Evolutionary conservation across 2,113 vertebrate genomes (phyloP), one percentile per base, ranked within the genome.

Genomic region (Amblyopsis rosae): DNA sequence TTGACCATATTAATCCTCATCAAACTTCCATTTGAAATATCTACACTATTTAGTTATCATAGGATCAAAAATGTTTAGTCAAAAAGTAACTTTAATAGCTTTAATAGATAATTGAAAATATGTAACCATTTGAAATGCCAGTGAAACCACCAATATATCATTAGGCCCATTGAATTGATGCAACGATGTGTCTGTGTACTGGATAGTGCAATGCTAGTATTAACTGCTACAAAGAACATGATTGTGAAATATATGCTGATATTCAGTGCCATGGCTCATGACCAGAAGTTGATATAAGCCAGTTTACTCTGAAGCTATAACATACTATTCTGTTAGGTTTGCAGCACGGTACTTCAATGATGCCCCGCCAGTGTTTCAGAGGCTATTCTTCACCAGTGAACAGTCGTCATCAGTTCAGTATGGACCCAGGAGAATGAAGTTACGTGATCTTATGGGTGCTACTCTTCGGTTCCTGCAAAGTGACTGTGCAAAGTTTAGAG

Each of bases 391-490:
- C 72, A 96, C 96, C 79, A 98, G 92, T 46, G 96, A 96, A 11
- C 95, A 98, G 84, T 86, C 96, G 3, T 94, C 87, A 7, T 87
- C 94, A 0, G 94, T 98, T 33, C 94, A 95, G 10, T 99, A 98
- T 0, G 96, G 96, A 1, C 95, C 95, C 11, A 92, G 94, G 41
- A 92, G 96, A 48, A 98, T 98, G 96, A 99, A 99, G 83, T 91
- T 99, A 54, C 93, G 97, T 0, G 98, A 99, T 83, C 92, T 99
- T 4, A 99, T 99, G 98, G 96, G 95, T 54, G 97, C 98, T 53
- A 95, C 98, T 0, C 93, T 96, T 33, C 94, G 90, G 16, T 98
- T 98, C 82, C 90, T 99, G 11, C 93, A 95, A 26, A 95, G 93
- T 33, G 95, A 97, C 15, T 95, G 91, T 26, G 87, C 90, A 8